Evolutionary conservation across 1,140 invertebrate species (phyloP).

Genomic region (Amyelois transitella): DNA sequence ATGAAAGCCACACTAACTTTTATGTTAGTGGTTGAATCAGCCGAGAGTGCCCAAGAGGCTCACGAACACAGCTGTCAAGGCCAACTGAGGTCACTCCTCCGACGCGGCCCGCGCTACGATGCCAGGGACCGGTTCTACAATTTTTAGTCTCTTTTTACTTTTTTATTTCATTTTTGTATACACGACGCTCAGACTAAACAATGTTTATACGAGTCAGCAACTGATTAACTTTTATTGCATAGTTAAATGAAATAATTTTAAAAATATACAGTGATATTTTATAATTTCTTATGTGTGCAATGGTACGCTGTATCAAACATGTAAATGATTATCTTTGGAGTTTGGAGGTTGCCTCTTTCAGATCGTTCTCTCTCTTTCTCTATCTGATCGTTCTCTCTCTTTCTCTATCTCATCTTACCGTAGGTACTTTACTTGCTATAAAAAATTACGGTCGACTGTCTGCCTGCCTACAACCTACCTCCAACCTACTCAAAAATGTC

Average conservation of each 20-base stretch:
- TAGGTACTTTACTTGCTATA: too few relatives aligned
- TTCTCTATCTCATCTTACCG: too few relatives aligned
- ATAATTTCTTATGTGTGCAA: background rate
- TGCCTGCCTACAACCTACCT: too few relatives aligned
- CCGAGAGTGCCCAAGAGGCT: slow-evolving; percentile 38
- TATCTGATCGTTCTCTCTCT: too few relatives aligned
- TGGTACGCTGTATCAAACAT: too few relatives aligned
- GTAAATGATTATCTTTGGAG: too few relatives aligned
- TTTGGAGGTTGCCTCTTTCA: too few relatives aligned
- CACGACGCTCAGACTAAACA: slow-evolving; percentile 72
- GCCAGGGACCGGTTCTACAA: slow-evolving; percentile 70
- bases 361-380: too few relatives aligned
- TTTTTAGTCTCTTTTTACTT: slow-evolving; percentile 73
- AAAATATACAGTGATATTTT: slow-evolving; percentile 5
- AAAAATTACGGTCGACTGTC: too few relatives aligned
- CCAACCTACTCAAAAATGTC: too few relatives aligned
- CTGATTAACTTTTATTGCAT: slow-evolving; percentile 64
- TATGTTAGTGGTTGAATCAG: slow-evolving; percentile 49
- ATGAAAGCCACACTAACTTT: background rate
- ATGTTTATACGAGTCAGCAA: slow-evolving; percentile 67
- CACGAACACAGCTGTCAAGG: slow-evolving; percentile 66
- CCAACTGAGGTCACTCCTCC: slow-evolving; percentile 71
- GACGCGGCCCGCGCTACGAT: slow-evolving; percentile 66
- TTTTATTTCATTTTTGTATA: slow-evolving; percentile 75
- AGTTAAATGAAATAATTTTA: slow-evolving; percentile 12